Base-by-base conservation (phyloP, 2,113 vertebrate genomes). In the Prietella phreatophila region DNA sequence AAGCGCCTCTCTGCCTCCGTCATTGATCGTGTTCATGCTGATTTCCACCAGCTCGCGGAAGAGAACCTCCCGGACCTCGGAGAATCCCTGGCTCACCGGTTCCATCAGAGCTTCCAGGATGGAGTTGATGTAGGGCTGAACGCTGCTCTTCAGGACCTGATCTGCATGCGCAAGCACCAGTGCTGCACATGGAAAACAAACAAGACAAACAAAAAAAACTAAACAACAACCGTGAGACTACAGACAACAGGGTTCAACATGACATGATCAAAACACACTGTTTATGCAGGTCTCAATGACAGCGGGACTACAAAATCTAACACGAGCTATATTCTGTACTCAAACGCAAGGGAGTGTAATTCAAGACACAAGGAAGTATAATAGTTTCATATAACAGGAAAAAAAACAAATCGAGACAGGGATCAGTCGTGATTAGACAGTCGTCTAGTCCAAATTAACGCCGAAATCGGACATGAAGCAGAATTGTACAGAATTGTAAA, bases 91-190 rank as follows among this genome's bases (percentile, higher is more conserved):
- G 93, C 98, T 98, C 0, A 97, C 98, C 89, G 98, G 97, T 71
- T 96, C 95, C 98, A 99, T 99, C 93, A 99, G 95, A 22, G 97
- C 97, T 86, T 99, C 98, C 93, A 99, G 95, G 93, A 99, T 99
- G 93, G 98, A 99, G 36, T 93, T 91, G 93, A 99, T 96, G 92
- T 98, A 98, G 63, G 98, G 97, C 94, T 99, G 97, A 33, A 99
- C 92, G 0, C 95, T 97, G 92, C 93, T 96, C 79, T 95, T 95
- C 36, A 99, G 96, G 0, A 97, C 95, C 65, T 97, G 89, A 90
- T 99, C 98, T 0, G 96, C 96, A 91, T 96, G 97, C 84, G 97
- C 96, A 36, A 97, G 91, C 85, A 99, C 96, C 0, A 71, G 36
- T 1, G 84, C 88, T 91, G 82, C 27, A 60, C 56, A 20, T n/a